Percentiles rank a stretch among this genome's conserved stretches.
Conservation (phyloP, 1,140 invertebrate species). For the Drosophila arizonae region DNA sequence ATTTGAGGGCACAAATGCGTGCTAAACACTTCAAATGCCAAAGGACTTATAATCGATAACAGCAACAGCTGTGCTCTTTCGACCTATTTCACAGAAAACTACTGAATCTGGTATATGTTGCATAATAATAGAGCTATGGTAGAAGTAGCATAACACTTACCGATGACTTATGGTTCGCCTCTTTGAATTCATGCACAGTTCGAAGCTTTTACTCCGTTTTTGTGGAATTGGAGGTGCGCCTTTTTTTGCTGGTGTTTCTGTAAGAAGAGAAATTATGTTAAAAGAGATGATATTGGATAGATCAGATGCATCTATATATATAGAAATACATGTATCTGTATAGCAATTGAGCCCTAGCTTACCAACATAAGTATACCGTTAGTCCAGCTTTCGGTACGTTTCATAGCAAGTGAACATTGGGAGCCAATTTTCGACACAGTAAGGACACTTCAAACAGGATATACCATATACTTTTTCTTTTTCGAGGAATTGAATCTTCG, state of each 20-base stretch:
- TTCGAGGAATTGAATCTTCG: too few species aligned
- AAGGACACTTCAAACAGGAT: slow-evolving; percentile 9
- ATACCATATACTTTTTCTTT: too few species aligned
- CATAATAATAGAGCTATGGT: not conserved
- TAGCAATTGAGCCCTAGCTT: not conserved
- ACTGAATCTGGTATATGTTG: not conserved
- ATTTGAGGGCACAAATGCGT: not conserved
- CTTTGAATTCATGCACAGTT: slow-evolving; percentile 83
- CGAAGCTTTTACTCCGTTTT: slow-evolving; percentile 81
- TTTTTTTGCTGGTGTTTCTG: slow-evolving; percentile 83
- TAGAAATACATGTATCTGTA: not conserved
- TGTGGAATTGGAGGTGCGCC: slow-evolving; percentile 81
- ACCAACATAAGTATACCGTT: slow-evolving; percentile 40
- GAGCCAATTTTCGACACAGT: slow-evolving; percentile 26
- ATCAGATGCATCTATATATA: not conserved
- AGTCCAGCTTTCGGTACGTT: slow-evolving; percentile 23
- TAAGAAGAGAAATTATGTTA: not conserved
- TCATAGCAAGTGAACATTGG: slow-evolving; percentile 45
- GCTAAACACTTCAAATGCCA: too few species aligned
- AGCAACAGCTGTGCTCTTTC: slow-evolving; percentile 8
- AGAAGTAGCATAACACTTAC: slow-evolving; percentile 47
- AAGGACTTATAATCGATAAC: not conserved
- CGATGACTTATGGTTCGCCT: slow-evolving; percentile 83
- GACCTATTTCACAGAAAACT: slow-evolving; percentile 8
- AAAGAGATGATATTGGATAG: not conserved